Evolutionary conservation across 2,113 vertebrate genomes (phyloP).

Genomic region (Mustelus asterias): DNA sequence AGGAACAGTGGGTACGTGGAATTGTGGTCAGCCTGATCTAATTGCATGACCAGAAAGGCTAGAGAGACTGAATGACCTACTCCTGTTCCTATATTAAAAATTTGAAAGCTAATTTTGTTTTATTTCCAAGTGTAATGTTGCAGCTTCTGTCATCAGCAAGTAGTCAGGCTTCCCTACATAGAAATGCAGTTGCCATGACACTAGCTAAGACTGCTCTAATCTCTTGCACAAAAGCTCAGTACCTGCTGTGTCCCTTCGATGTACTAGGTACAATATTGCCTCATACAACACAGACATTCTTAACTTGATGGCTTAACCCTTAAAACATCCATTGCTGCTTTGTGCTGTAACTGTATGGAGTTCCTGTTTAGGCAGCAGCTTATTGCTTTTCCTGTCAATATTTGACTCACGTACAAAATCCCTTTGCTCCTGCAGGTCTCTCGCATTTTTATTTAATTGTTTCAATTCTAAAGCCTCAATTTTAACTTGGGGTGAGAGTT

Average conservation of each 20-base stretch:
- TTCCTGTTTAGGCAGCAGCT: constrained; percentile 20
- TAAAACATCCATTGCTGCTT: not conserved
- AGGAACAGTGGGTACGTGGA: too few relatives aligned
- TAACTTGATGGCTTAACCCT: constrained; percentile 30
- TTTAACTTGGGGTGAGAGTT: not conserved
- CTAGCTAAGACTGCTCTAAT: constrained; percentile 26
- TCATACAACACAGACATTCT: constrained; percentile 23
- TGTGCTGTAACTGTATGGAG: constrained; percentile 32
- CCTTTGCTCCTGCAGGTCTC: not conserved
- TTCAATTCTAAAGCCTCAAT: not conserved
- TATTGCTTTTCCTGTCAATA: constrained; percentile 11
- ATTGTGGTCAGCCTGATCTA: not conserved
- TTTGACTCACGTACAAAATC: constrained; percentile 22
- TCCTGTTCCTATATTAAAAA: not conserved
- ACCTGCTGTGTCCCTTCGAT: constrained; percentile 10
- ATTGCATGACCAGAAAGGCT: not conserved
- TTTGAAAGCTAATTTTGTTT: not conserved
- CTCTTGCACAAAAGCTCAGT: constrained; percentile 27
- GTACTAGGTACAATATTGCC: constrained; percentile 21
- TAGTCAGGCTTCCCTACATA: not conserved
- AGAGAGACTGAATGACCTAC: not conserved
- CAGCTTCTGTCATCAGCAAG: not conserved
- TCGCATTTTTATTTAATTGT: not conserved
- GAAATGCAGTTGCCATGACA: constrained; percentile 27
- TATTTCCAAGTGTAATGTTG: not conserved